Evolutionary conservation across 2,113 vertebrate genomes (phyloP).

Genomic region (Microcebus tavaratra): DNA sequence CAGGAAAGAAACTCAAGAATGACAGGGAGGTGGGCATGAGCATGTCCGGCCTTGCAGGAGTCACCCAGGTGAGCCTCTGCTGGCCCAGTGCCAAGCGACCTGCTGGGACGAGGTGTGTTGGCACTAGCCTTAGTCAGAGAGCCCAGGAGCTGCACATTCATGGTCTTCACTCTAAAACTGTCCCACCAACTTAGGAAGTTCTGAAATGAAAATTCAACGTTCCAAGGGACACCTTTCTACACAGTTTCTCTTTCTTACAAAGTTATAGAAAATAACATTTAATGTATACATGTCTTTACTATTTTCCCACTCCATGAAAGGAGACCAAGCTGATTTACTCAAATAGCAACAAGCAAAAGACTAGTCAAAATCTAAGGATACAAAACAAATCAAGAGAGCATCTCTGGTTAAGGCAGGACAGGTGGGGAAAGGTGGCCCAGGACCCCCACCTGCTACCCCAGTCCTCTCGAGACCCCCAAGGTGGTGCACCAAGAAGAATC

Average conservation of each 20-base stretch:
- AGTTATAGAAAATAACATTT: neutral
- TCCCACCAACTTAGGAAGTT: neutral
- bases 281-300: neutral
- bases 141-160: neutral
- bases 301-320: neutral
- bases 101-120: accelerated
- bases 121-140: neutral
- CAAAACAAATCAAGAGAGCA: neutral
- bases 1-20: neutral
- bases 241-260: neutral
- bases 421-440: neutral
- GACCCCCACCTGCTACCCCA: accelerated
- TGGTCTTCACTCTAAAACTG: neutral
- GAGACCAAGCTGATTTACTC: neutral
- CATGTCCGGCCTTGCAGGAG: accelerated
- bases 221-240: neutral
- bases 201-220: neutral
- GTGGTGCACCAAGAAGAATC: neutral
- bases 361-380: neutral
- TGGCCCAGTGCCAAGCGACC: neutral
- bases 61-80: neutral
- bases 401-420: neutral
- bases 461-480: neutral
- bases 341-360: neutral
- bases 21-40: neutral